These are phyloP conservation scores for Noctua pronuba DNA, from an alignment of 2,888 invertebrate species.

Conservation along the genomic window DNA sequence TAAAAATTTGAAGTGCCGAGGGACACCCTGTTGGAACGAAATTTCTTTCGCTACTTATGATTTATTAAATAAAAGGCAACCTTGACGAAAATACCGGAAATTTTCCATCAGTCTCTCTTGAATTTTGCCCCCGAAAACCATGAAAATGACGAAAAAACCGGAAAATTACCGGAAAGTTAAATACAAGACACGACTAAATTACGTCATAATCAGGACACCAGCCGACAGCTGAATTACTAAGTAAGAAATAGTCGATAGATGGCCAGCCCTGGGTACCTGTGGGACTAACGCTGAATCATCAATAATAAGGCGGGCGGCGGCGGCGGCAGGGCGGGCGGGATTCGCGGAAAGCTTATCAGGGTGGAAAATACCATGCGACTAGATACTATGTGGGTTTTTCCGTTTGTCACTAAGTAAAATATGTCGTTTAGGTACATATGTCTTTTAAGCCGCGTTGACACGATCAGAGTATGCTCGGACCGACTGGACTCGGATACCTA, in stretches of 20 bases:
- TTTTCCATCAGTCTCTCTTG: not conserved
- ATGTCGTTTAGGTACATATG: too few relatives aligned
- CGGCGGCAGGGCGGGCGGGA: not conserved
- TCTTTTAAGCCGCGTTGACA: too few relatives aligned
- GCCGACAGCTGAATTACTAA: not conserved
- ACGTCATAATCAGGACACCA: not conserved
- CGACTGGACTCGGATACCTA: too few relatives aligned
- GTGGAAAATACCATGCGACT: slow-evolving; percentile 43
- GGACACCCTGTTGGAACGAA: too few relatives aligned
- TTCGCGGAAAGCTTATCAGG: slow-evolving; percentile 13
- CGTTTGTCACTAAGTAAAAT: slow-evolving; percentile 15
- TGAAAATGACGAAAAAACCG: not conserved
- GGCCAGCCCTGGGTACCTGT: slow-evolving; percentile 26
- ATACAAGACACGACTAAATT: not conserved
- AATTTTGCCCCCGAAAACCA: not conserved
- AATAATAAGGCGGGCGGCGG: slow-evolving; percentile 13
- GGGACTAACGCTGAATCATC: slow-evolving; percentile 12
- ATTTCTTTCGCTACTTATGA: too few relatives aligned
- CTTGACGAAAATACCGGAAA: not conserved
- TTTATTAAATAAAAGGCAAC: too few relatives aligned
- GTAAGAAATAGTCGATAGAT: not conserved
- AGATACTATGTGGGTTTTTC: slow-evolving; percentile 43
- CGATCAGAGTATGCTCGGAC: too few relatives aligned
- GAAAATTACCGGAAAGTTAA: not conserved
- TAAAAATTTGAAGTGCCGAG: too few relatives aligned